Conservation (phyloP, 2,113 vertebrate genomes). For the Ranitomeya variabilis region DNA sequence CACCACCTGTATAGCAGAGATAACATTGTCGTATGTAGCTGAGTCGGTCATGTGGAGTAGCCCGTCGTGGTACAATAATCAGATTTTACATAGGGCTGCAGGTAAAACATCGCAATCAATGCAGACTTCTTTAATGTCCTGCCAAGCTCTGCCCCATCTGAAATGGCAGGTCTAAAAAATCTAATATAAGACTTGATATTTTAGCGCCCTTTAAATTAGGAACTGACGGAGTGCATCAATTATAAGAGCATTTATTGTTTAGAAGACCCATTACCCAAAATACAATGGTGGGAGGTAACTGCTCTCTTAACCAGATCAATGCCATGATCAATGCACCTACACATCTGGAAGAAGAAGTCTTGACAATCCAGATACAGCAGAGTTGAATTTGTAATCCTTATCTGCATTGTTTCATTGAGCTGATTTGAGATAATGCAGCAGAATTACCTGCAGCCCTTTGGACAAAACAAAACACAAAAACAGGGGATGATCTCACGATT, state of each 20-base stretch:
- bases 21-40: background rate
- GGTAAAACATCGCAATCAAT: background rate
- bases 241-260: conserved; percentile 11
- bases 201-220: background rate
- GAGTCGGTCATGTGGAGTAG: background rate
- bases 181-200: background rate
- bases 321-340: background rate
- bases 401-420: background rate
- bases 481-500: background rate
- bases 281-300: conserved; percentile 20
- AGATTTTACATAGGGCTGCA: background rate
- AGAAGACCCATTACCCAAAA: conserved; percentile 31
- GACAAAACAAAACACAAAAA: background rate
- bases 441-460: background rate
- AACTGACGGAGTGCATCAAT: conserved; percentile 3
- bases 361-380: conserved; percentile 6
- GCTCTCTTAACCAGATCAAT: conserved; percentile 23
- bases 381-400: background rate
- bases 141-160: background rate
- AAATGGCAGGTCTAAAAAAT: background rate
- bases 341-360: background rate
- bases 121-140: background rate
- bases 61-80: background rate
- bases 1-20: background rate
- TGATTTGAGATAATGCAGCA: background rate